Conservation (phyloP, 2,888 invertebrate genomes). For the Thereva nobilitata region DNA sequence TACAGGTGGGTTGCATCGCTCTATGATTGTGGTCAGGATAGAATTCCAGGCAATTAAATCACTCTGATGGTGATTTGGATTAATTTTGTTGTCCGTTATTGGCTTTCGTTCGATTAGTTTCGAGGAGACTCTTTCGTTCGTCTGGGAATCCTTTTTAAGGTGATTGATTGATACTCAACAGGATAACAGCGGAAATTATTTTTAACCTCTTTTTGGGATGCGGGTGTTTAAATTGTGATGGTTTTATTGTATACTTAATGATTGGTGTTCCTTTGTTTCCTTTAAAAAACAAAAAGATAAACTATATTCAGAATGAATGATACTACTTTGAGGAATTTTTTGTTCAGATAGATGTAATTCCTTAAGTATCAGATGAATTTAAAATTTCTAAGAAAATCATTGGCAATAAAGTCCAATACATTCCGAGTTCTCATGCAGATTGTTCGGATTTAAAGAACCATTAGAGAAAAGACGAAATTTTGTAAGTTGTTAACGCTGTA, state of each 20-base stretch:
- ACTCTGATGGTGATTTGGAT: constrained; percentile 59
- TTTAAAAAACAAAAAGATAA: background rate
- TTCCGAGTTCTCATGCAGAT: too few relatives aligned
- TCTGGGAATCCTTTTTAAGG: too few relatives aligned
- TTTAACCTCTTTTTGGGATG: background rate
- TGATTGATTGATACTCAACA: too few relatives aligned
- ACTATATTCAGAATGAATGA: background rate
- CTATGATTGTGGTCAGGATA: constrained; percentile 49
- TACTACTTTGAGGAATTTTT: too few relatives aligned
- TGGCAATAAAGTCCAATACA: too few relatives aligned
- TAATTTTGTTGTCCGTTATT: constrained; percentile 56
- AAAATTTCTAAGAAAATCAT: too few relatives aligned
- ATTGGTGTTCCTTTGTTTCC: background rate
- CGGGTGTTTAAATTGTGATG: background rate
- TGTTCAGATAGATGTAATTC: too few relatives aligned
- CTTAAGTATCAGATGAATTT: too few relatives aligned
- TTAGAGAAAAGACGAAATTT: too few relatives aligned
- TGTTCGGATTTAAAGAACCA: too few relatives aligned
- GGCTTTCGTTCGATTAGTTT: constrained; percentile 54
- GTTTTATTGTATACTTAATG: background rate
- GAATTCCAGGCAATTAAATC: constrained; percentile 60
- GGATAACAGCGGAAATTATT: background rate
- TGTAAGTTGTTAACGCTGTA: too few relatives aligned
- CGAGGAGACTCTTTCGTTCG: background rate
- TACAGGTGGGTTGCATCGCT: constrained; percentile 32